Evolutionary conservation across 2,113 vertebrate genomes (phyloP), one percentile per base, ranked within the genome.

Genomic region (Connochaetes taurinus): DNA sequence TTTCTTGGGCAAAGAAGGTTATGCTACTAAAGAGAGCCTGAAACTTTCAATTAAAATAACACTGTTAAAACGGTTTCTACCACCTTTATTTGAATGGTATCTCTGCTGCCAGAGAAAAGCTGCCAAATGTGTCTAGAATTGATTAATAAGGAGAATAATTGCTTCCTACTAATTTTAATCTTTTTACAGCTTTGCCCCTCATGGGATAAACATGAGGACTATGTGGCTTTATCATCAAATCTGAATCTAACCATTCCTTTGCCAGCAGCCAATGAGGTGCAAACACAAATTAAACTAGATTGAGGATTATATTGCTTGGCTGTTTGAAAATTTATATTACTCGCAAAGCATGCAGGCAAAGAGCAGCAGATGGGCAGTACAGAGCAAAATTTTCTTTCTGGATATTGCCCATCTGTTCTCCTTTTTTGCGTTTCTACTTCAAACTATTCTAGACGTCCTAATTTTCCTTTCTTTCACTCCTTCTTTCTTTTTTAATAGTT

Each of bases 401-500:
- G 97, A 98, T 99, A 99, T 97, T 98, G 91, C 90, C 98, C 98
- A 98, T 99, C 99, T 99, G 99, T 98, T 99, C 98, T 93, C 74
- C 97, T 98, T 96, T 97, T 97, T 94, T 95, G 91, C 43, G 19
- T 97, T 98, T 98, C 95, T 98, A 86, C 96, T 98, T 92, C 95
- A 98, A 97, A 97, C 80, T 97, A 98, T 98, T 94, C 86, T 98
- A 87, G 80, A 97, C 86, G 25, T 98, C 95, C 92, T 97, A 94
- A 88, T 93, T 93, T 97, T 98, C 98, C 89, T 97, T 98, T 92
- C 43, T 86, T 86, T 93, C 52, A 47, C 40, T 76, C 53, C 23
- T 93, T 94, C 83, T 96, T 98, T 53, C 17, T 82, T 83, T 95
- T 97, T 98, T 95, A 96, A 95, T 81, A 97, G 84, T 93, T 92